Evolutionary conservation across 2,888 invertebrate species (phyloP).

Genomic region (Mactromeris polynyma): DNA sequence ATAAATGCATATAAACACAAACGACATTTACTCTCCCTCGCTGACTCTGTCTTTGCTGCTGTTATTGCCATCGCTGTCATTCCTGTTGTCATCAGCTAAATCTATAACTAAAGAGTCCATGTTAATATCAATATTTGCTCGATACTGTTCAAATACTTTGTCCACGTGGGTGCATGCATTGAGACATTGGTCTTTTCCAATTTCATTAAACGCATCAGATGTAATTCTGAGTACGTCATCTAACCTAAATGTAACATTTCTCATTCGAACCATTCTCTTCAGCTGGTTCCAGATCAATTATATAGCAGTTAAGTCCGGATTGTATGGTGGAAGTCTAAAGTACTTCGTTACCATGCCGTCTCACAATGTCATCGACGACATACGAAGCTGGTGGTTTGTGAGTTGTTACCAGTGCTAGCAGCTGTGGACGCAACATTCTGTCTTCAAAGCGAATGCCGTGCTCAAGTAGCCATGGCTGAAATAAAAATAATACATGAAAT

Average conservation of each 20-base stretch:
- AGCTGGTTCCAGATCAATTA: constrained; percentile 46
- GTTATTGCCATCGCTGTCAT: too few species aligned
- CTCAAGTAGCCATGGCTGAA: constrained; percentile 27
- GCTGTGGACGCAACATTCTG: constrained; percentile 13
- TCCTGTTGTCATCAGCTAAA: too few species aligned
- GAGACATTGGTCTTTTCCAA: too few species aligned
- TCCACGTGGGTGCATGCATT: too few species aligned
- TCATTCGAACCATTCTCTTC: not conserved
- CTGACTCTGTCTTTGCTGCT: too few species aligned
- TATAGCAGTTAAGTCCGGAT: constrained; percentile 42
- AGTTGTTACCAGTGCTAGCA: constrained; percentile 8
- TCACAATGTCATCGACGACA: constrained; percentile 22
- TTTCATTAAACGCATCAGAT: too few species aligned
- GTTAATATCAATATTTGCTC: too few species aligned
- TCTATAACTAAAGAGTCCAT: too few species aligned
- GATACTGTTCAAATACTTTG: too few species aligned
- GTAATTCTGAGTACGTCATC: too few species aligned
- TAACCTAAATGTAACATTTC: constrained; percentile 34
- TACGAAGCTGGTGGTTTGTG: constrained; percentile 38
- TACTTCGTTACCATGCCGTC: constrained; percentile 35
- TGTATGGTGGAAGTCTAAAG: constrained; percentile 45
- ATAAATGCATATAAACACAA: too few species aligned
- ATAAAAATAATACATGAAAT: not conserved
- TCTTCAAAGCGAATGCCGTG: not conserved
- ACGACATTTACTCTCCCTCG: too few species aligned